Evolutionary conservation across 2,797 vertebrate genomes (phyloP).

Genomic region (Myotis daubentonii): DNA sequence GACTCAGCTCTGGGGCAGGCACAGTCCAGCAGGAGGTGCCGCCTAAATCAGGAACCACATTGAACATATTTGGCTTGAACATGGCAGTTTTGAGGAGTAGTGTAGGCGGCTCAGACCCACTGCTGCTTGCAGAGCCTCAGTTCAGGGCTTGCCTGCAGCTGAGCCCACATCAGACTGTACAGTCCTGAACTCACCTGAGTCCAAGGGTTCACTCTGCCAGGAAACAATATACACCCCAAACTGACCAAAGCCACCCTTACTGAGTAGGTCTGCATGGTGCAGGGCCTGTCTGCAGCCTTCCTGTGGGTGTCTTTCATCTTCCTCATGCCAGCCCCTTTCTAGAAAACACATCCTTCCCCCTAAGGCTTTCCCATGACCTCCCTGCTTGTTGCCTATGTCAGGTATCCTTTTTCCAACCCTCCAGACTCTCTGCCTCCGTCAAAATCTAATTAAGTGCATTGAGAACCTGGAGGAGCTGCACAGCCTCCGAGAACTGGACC

Average conservation of each 20-base stretch:
- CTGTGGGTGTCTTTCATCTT: neutral
- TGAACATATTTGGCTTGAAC: accelerated
- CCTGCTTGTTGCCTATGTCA: neutral
- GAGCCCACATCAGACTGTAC: accelerated
- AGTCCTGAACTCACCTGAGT: neutral
- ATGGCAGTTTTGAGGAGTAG: no score
- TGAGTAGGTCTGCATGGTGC: accelerated
- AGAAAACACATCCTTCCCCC: neutral
- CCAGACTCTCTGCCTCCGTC: constrained; percentile 96
- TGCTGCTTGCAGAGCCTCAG: neutral
- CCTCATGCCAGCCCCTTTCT: neutral
- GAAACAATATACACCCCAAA: neutral
- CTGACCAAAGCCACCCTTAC: neutral
- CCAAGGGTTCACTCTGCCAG: neutral
- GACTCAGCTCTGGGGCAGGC: accelerated
- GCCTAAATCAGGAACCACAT: accelerated
- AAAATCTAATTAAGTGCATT: constrained; percentile 97
- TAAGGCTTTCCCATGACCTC: neutral
- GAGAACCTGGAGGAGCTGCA: constrained; percentile 95
- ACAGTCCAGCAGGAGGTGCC: neutral
- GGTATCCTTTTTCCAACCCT: neutral
- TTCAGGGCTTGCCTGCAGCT: neutral
- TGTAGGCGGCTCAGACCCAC: accelerated
- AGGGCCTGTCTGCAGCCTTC: neutral
- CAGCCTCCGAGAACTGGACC: constrained; percentile 93